Evolutionary conservation across 2,888 invertebrate genomes (phyloP).

Genomic region (Acholoe squamosa): DNA sequence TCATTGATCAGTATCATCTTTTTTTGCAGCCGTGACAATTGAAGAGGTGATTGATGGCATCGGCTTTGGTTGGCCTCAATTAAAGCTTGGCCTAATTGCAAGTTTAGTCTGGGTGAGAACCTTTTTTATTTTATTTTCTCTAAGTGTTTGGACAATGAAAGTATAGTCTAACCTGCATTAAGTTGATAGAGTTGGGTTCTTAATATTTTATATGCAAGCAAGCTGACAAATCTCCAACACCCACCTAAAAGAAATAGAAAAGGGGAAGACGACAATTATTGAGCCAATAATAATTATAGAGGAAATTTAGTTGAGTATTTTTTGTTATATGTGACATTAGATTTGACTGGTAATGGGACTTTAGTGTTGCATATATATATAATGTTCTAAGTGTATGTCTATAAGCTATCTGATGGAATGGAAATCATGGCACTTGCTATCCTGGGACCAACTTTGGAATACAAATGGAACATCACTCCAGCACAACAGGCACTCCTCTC

Average conservation of each 20-base stretch:
- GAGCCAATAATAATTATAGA: not conserved
- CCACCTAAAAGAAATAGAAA: too few species aligned
- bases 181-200: too few species aligned
- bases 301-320: not conserved
- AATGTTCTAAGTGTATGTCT: not conserved
- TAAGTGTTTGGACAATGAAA: too few species aligned
- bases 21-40: not conserved
- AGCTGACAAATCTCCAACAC: not conserved
- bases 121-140: too few species aligned
- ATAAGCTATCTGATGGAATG: constrained; percentile 65
- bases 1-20: too few species aligned
- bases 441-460: constrained; percentile 63
- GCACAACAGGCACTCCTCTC: constrained; percentile 64
- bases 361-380: too few species aligned
- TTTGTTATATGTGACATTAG: not conserved
- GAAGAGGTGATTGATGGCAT: not conserved
- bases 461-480: constrained; percentile 33
- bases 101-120: not conserved
- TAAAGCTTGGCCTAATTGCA: not conserved
- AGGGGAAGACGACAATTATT: too few species aligned
- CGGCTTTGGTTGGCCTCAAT: not conserved
- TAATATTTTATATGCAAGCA: too few species aligned
- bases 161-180: too few species aligned
- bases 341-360: not conserved
- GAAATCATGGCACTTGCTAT: constrained; percentile 67